Evolutionary conservation across 37 sponge, comb jelly and placozoan genomes (phyloP), one percentile per base, ranked within the genome.

Genomic region (Chondrosia reniformis): DNA sequence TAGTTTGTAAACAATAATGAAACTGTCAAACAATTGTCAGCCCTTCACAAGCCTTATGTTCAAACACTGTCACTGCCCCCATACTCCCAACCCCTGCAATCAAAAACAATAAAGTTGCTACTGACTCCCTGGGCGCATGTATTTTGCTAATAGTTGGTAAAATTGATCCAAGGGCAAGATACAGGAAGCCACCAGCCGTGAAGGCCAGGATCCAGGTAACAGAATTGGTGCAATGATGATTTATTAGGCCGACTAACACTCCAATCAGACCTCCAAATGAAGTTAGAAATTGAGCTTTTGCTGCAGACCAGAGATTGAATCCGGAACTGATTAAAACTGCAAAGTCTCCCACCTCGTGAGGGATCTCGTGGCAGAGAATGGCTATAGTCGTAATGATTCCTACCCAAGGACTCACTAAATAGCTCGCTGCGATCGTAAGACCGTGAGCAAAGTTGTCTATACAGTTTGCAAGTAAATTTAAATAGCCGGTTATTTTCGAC

Each of bases 271-370:
- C 95, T 13, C 95, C 92, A 63, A 63, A 72, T 5, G 95, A 79
- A 12, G 95, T 95, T 0, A 82, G 28, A 41, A 91, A 1, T 69
- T 95, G 95, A 15, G 95, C 95, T 38, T 81, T 85, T 41, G 89
- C 89, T 13, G 95, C 95, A 30, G 75, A 76, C 80, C 71, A 67
- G 31, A 34, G 27, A 46, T 54, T 62, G 55, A 95, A 95, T 17
- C 95, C 95, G 58, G 95, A 91, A 61, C 77, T 89, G 33, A 95
- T 55, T 55, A 92, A 85, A 28, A 95, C 86, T n/a, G 90, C 94
- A 92, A 96, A 92, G 79, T 96, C 91, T 10, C 97, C 95, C 13
- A 96, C 78, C 63, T 96, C 97, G 74, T 96, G 97, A 31, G 97
- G 97, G 19, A 96, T 54, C 69, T 96, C 97, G 41, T 96, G 97